Evolutionary conservation across 2,113 vertebrate species (phyloP).

Genomic region (Candoia aspera): DNA sequence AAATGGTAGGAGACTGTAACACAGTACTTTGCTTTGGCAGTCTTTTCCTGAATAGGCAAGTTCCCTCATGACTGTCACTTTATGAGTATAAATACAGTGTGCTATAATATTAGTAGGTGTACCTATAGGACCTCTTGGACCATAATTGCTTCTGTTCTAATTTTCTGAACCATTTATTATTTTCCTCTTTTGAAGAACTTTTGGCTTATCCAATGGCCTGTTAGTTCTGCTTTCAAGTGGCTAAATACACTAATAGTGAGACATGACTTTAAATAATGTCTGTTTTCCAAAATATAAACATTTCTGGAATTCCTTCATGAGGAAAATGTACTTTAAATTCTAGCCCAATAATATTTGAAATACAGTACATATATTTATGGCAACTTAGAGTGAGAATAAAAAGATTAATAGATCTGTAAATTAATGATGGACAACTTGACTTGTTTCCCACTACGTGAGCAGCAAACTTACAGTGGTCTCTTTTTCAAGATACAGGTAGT

Average conservation of each 20-base stretch:
- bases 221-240: neutral
- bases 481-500: neutral
- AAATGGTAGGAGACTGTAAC: neutral
- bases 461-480: neutral
- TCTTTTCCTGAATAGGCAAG: neutral
- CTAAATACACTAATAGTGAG: neutral
- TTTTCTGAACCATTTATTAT: neutral
- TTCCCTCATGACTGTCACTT: neutral
- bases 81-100: neutral
- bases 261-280: neutral
- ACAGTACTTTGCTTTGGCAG: neutral
- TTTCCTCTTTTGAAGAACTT: neutral
- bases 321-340: neutral
- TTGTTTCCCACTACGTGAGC: neutral
- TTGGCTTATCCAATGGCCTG: neutral
- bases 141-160: neutral
- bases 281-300: neutral
- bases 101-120: neutral
- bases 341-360: neutral
- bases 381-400: neutral
- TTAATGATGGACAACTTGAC: neutral
- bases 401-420: neutral
- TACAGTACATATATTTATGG: neutral
- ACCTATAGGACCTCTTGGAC: neutral
- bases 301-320: neutral